These are phyloP conservation scores for Salvelinus namaycush DNA, from an alignment of 2,113 vertebrate species.

Conservation along the genomic window DNA sequence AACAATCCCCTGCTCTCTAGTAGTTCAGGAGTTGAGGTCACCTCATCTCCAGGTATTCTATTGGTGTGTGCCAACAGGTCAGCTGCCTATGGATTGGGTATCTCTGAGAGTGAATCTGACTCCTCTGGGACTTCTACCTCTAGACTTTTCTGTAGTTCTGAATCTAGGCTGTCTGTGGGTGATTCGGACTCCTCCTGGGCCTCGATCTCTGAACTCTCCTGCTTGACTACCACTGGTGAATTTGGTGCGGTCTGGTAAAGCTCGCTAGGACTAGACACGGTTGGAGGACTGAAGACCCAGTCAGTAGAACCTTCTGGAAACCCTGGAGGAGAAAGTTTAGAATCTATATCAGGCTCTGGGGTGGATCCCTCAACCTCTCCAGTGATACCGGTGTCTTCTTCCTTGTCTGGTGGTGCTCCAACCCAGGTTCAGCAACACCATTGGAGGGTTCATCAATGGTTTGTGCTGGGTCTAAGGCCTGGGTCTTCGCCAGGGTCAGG, in stretches of 20 bases:
- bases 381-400: conserved; percentile 3
- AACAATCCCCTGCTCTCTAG: not conserved
- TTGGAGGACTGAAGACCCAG: not conserved
- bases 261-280: not conserved
- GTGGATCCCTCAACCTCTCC: not conserved
- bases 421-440: not conserved
- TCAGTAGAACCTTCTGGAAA: not conserved
- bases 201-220: not conserved
- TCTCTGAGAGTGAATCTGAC: not conserved
- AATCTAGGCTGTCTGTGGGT: not conserved
- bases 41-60: not conserved
- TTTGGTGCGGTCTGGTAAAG: not conserved
- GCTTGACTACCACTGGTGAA: not conserved
- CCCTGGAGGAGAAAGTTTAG: not conserved
- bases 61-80: not conserved
- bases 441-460: not conserved
- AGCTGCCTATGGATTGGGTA: not conserved
- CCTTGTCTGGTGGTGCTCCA: not conserved
- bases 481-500: not conserved
- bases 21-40: not conserved
- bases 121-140: not conserved
- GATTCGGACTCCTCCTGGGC: not conserved
- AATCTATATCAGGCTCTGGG: not conserved
- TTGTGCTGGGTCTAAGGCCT: not conserved
- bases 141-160: not conserved